Evolutionary conservation across 2,888 invertebrate species (phyloP).

Genomic region (Norana najaformis): DNA sequence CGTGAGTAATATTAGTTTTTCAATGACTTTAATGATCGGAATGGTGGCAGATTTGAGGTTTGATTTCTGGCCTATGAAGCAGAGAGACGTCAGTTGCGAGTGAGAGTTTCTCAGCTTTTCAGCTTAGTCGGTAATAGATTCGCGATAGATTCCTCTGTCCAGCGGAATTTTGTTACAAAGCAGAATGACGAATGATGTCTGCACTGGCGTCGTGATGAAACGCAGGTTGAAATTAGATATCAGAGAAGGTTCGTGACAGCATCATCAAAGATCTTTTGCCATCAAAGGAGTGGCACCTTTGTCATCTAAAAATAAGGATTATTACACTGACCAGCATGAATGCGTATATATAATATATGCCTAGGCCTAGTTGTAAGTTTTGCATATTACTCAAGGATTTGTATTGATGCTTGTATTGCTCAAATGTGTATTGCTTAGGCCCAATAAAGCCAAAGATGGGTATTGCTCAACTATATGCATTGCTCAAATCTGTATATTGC

Average conservation of each 20-base stretch:
- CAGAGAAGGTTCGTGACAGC: background rate
- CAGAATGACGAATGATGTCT: background rate
- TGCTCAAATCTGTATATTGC: no score
- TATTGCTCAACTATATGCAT: no score
- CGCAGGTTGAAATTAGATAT: background rate
- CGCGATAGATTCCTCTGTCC: background rate
- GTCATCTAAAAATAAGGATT: background rate
- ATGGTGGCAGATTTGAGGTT: background rate
- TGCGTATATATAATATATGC: no score
- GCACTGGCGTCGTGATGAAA: background rate
- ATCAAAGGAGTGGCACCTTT: background rate
- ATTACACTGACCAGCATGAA: background rate
- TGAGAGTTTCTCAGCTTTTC: background rate
- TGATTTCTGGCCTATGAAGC: background rate
- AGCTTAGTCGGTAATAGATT: background rate
- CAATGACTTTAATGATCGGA: background rate
- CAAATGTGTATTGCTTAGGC: no score
- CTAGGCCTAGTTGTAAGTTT: no score
- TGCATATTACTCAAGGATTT: no score
- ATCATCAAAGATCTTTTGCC: background rate
- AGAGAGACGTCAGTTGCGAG: no score
- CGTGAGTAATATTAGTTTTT: background rate
- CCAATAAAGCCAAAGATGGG: no score
- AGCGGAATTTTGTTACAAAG: background rate
- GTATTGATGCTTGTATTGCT: no score